These are phyloP conservation scores for Cryptoprocta ferox DNA, from an alignment of 2,797 vertebrate genomes.

Conservation along the genomic window DNA sequence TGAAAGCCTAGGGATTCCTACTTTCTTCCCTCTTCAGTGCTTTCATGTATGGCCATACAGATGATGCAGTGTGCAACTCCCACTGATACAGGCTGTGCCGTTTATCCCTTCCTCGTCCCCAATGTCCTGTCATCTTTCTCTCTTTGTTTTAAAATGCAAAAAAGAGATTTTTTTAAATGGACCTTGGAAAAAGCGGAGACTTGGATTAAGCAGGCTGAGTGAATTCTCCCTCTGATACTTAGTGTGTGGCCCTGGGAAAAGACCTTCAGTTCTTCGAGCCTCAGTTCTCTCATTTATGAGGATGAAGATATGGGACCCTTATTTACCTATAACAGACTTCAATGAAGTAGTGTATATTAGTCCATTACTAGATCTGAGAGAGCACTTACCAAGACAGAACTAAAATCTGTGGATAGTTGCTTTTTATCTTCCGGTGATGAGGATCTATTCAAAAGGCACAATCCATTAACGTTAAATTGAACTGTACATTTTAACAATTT, in stretches of 20 bases:
- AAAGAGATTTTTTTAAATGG: neutral
- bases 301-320: neutral
- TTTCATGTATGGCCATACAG: neutral
- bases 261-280: neutral
- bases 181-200: neutral
- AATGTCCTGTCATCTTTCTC: neutral
- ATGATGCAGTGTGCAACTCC: neutral
- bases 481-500: slow-evolving; percentile 37
- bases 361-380: slow-evolving; percentile 35
- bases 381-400: neutral
- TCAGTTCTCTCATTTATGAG: neutral
- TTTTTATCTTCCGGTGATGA: slow-evolving; percentile 49
- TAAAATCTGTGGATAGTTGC: slow-evolving; percentile 19
- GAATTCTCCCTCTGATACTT: neutral
- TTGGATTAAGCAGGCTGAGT: neutral
- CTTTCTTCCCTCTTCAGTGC: neutral
- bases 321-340: neutral
- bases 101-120: neutral
- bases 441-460: slow-evolving; percentile 10
- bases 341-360: neutral
- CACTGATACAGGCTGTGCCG: neutral
- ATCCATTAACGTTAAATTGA: slow-evolving; percentile 40
- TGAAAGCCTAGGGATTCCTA: neutral
- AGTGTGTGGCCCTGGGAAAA: neutral
- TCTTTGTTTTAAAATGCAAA: slow-evolving; percentile 41